These are phyloP conservation scores for Nebria salina DNA, from an alignment of 2,888 invertebrate genomes.

Conservation along the genomic window DNA sequence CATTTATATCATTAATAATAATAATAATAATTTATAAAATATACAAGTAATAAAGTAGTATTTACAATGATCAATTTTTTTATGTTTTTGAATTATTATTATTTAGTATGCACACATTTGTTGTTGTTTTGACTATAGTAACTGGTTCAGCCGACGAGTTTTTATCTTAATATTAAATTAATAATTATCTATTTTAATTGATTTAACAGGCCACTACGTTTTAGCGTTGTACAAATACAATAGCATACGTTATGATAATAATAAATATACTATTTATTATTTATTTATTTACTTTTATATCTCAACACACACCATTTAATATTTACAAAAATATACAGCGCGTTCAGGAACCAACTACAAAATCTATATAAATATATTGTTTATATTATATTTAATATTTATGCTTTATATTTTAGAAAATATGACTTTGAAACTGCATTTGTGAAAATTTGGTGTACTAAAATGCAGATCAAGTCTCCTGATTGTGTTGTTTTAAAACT, in stretches of 20 bases:
- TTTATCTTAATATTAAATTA: constrained; percentile 25
- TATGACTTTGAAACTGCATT: constrained; percentile 18
- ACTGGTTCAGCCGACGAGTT: constrained; percentile 20
- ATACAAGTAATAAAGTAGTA: constrained; percentile 40
- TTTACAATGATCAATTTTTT: constrained; percentile 32
- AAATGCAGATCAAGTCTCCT: neutral
- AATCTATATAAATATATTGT: constrained; percentile 45
- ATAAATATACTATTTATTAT: constrained; percentile 33
- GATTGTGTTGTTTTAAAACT: constrained; percentile 1
- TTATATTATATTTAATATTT: constrained; percentile 36
- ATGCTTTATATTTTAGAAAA: constrained; percentile 31
- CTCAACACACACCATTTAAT: constrained; percentile 45
- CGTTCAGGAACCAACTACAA: constrained; percentile 45
- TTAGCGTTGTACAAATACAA: constrained; percentile 62
- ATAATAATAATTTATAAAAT: constrained; percentile 43
- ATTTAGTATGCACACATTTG: constrained; percentile 39
- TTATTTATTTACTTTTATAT: constrained; percentile 21
- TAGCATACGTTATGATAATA: constrained; percentile 42
- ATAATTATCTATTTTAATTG: constrained; percentile 50
- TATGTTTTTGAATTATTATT: constrained; percentile 2
- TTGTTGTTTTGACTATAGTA: constrained; percentile 37
- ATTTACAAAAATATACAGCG: constrained; percentile 46
- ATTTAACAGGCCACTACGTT: constrained; percentile 60
- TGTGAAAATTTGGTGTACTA: neutral
- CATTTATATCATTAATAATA: constrained; percentile 19